Percentiles rank a stretch among this genome's conserved stretches.
Conservation (phyloP, 1,140 invertebrate genomes). For the Drosophila ananassae region DNA sequence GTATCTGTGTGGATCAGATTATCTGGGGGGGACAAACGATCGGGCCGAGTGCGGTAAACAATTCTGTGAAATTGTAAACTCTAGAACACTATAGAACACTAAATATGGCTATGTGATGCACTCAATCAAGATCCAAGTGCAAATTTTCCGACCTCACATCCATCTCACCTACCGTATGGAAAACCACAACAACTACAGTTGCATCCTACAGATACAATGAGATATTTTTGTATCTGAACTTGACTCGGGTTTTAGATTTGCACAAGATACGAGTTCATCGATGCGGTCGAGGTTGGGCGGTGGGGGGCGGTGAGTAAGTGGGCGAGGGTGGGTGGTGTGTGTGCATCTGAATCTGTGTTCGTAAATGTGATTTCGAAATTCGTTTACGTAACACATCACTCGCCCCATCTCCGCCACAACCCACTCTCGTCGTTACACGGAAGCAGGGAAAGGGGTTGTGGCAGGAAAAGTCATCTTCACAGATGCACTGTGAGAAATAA, state of each 20-base stretch:
- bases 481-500: constrained; percentile 20
- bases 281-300: background rate
- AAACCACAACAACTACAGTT: constrained; percentile 34
- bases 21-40: constrained; percentile 37
- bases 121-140: constrained; percentile 61
- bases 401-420: constrained; percentile 13
- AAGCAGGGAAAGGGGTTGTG: constrained; percentile 37
- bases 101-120: constrained; percentile 39
- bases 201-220: constrained; percentile 14
- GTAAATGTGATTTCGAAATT: constrained; percentile 66
- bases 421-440: constrained; percentile 11
- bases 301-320: no score
- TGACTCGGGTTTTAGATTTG: constrained; percentile 61
- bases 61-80: constrained; percentile 67
- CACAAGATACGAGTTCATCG: constrained; percentile 49
- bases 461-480: constrained; percentile 35
- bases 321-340: background rate
- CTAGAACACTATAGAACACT: constrained; percentile 21
- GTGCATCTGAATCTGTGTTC: constrained; percentile 16
- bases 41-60: constrained; percentile 50
- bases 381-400: constrained; percentile 61
- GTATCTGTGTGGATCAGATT: constrained; percentile 31
- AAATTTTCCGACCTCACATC: constrained; percentile 17
- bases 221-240: constrained; percentile 60
- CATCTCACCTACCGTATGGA: constrained; percentile 7